Percentiles rank a stretch among this genome's conserved stretches.
Evolutionary conservation across 1,140 invertebrate genomes (phyloP).

Genomic region (Eufriesea mexicana): DNA sequence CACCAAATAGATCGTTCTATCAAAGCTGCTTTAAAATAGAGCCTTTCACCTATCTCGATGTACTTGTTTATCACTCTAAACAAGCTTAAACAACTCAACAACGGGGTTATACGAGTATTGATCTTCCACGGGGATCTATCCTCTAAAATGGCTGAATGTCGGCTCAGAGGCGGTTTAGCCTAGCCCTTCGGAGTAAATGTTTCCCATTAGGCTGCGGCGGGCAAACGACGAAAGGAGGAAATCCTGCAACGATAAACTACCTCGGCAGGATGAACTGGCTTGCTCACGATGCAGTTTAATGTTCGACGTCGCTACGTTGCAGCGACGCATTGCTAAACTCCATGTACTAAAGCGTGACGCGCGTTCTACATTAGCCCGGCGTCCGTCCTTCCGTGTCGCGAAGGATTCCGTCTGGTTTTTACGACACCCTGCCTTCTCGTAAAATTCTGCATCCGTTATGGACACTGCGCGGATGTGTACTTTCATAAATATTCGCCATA

Average conservation of each 20-base stretch:
- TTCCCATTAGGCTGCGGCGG: conserved; percentile 44
- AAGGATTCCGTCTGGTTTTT: conserved; percentile 9
- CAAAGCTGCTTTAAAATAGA: too few species aligned
- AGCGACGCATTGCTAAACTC: conserved; percentile 24
- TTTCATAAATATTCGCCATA: not conserved
- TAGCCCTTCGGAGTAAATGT: conserved; percentile 40
- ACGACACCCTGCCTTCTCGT: not conserved
- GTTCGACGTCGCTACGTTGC: conserved; percentile 27
- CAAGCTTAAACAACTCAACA: conserved; percentile 16
- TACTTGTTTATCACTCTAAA: conserved; percentile 3
- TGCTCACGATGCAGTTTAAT: conserved; percentile 33
- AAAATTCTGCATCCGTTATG: conserved; percentile 10
- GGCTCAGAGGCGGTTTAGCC: conserved; percentile 35
- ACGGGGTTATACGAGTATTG: conserved; percentile 23
- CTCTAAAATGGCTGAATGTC: conserved; percentile 24
- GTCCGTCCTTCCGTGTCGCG: not conserved
- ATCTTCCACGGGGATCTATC: conserved; percentile 43
- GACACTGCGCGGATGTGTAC: too few species aligned
- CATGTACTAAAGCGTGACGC: conserved; percentile 21
- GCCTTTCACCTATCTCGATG: too few species aligned
- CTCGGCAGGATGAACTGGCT: conserved; percentile 36
- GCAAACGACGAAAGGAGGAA: conserved; percentile 44
- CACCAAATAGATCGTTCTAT: too few species aligned
- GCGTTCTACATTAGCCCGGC: conserved; percentile 24
- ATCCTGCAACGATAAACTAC: conserved; percentile 50